Evolutionary conservation across 1,140 invertebrate species (phyloP), one percentile per base, ranked within the genome.

Genomic region (Drosophila ironensis): DNA sequence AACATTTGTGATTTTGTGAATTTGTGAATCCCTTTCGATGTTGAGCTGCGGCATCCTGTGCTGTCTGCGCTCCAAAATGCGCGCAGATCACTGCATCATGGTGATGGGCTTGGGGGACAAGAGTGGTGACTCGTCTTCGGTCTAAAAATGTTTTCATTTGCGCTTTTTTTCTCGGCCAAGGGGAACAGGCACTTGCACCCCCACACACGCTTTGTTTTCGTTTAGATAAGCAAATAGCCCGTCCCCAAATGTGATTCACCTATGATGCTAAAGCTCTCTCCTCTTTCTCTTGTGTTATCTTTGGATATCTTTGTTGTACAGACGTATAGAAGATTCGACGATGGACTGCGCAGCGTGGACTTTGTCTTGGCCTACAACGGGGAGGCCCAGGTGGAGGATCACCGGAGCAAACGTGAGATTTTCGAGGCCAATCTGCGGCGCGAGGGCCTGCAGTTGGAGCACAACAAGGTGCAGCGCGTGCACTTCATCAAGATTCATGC

Each of bases 401-500:
- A 91, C 30, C 91, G 90, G 69, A 87, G 92, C 27, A 90, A 92
- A 71, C 89, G 93, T 20, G 89, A 92, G 68, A 88, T 88, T 19
- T 94, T 94, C 77, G 93, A 94, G 87, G 80, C 88, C 2, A 92
- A 93, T 73, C 84, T 94, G 16, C 69, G 90, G 60, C 91, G 91
- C 11, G 92, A 94, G 87, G 94, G 94, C 16, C 75, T 94, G 8
- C 87, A 92, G 70, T 87, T 94, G 56, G 93, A 94, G 87, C 90
- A 91, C 48, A 93, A 94, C 77, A 89, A 92, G 60, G 91, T 91
- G 46, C 91, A 93, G 69, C 91, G 91, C 27, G 91, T 94, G 47
- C 73, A 82, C 82, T 94, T 94, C 88, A 90, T 94, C 41, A 94
- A 94, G 92, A 93, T 98, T 24, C 94, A 96, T 90, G 95, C 94